phyloP scores from a whole-genome alignment of 2,113 vertebrate genomes.

The Grammomys surdaster region DNA sequence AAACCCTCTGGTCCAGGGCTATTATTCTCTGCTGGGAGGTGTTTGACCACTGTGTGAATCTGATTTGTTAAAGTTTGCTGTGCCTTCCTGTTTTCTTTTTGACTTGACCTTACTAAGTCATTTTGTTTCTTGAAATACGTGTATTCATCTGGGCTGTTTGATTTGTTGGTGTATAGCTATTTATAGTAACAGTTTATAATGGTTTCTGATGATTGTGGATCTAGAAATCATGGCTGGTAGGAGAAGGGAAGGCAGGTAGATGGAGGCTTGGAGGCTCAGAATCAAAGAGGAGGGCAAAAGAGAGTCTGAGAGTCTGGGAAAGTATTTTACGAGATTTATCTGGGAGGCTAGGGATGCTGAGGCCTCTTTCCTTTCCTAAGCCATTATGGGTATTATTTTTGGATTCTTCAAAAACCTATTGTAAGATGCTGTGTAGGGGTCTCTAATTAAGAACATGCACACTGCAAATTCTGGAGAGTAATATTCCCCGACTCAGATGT shows the following conservation, averaged over 20 bases:
- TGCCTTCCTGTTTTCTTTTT: not conserved
- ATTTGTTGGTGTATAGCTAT: not conserved
- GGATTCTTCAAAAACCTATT: not conserved
- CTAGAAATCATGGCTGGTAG: not conserved
- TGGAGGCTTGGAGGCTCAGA: not conserved
- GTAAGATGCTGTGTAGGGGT: not conserved
- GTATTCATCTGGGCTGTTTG: not conserved
- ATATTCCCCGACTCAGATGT: not conserved
- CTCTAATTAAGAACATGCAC: not conserved
- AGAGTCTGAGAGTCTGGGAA: not conserved
- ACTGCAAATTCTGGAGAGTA: not conserved
- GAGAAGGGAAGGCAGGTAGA: not conserved
- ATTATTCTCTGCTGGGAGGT: not conserved
- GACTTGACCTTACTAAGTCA: not conserved
- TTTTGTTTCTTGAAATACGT: not conserved
- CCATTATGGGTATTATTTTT: not conserved
- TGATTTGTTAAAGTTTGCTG: not conserved
- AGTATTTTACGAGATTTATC: not conserved
- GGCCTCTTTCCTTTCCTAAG: not conserved
- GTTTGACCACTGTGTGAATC: not conserved
- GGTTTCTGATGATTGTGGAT: not conserved
- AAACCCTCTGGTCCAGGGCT: not conserved
- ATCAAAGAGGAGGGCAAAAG: not conserved
- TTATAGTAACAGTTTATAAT: not conserved
- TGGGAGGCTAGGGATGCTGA: not conserved